Base-by-base conservation (phyloP, 2,113 vertebrate species). In the Martes martes region DNA sequence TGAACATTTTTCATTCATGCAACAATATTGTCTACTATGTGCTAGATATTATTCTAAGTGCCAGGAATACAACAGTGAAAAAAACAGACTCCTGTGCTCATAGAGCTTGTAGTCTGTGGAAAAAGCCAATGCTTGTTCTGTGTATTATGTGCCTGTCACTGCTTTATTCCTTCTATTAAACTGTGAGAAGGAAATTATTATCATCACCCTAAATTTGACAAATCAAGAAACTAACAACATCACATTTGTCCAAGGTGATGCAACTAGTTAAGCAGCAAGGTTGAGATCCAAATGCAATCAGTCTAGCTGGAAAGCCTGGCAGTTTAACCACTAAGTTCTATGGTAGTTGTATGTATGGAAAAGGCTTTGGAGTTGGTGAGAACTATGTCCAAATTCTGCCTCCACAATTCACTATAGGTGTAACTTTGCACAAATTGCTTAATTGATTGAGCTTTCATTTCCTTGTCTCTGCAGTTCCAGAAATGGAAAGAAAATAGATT, bases 351-450 rank as follows among this genome's bases (percentile, higher is more conserved):
- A 28, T 23, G 47, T 16, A 2, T n/a, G 59, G 36, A 50, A 82
- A 63, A 31, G 7, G 1, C 23, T 73, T 45, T 55, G 74, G n/a
- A 36, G 23, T 26, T 87, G 33, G 82, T 87, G 59, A 92, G 86
- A 93, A 65, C 50, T 10, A 6, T 26, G 80, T 82, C 84, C 18
- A 69, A 18, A 39, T 87, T 92, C 50, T 94, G 57, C 55, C 31
- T 52, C 7, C 23, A 50, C 23, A 6, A 10, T 47, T 61, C 52
- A 78, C 4, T 24, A 61, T 1, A 24, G 15, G 7, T 14, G 10
- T 50, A 23, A 45, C 14, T 55, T 47, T 82, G 39, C 23, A 5
- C 19, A 88, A 23, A 61, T 61, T 21, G 24, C 55, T 80, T 93
- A 18, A 61, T 19, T 91, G n/a, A 80, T 57, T 47, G 79, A 80